A percentile compares a stretch with the other conserved stretches of the same genome.
Conservation (phyloP, 2,888 invertebrate genomes). For the Diaprepes abbreviatus region DNA sequence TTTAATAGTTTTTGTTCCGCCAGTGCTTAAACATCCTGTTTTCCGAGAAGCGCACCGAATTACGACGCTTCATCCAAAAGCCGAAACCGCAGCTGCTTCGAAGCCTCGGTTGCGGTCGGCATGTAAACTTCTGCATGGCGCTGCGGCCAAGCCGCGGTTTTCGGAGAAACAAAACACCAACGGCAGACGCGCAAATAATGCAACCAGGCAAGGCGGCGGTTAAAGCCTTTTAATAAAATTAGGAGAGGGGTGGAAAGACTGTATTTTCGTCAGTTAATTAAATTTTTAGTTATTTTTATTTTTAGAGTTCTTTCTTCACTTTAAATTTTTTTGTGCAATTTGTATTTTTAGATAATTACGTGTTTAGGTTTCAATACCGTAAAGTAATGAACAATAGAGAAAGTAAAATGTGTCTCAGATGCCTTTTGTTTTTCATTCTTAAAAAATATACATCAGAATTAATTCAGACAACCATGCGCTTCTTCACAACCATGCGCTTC, state of each 20-base stretch:
- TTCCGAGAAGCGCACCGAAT: constrained; percentile 38
- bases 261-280: constrained; percentile 12
- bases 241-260: constrained; percentile 4
- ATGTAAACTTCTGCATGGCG: constrained; percentile 64
- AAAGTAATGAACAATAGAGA: too few relatives aligned
- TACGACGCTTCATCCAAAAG: constrained; percentile 43
- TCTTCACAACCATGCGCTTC: too few relatives aligned
- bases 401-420: too few relatives aligned
- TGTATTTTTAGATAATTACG: too few relatives aligned
- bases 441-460: too few relatives aligned
- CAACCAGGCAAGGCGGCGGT: constrained; percentile 27
- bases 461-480: too few relatives aligned
- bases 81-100: constrained; percentile 60
- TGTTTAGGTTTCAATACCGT: too few relatives aligned
- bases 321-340: neutral
- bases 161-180: constrained; percentile 59
- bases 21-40: constrained; percentile 25
- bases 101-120: constrained; percentile 62
- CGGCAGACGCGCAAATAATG: constrained; percentile 41
- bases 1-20: constrained; percentile 1
- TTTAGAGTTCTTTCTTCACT: neutral
- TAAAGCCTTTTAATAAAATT: constrained; percentile 23
- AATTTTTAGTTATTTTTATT: neutral
- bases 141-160: constrained; percentile 62
- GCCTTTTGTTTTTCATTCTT: too few relatives aligned